phyloP scores from a whole-genome alignment of 2,888 invertebrate species.

The Rosalia funebris region DNA sequence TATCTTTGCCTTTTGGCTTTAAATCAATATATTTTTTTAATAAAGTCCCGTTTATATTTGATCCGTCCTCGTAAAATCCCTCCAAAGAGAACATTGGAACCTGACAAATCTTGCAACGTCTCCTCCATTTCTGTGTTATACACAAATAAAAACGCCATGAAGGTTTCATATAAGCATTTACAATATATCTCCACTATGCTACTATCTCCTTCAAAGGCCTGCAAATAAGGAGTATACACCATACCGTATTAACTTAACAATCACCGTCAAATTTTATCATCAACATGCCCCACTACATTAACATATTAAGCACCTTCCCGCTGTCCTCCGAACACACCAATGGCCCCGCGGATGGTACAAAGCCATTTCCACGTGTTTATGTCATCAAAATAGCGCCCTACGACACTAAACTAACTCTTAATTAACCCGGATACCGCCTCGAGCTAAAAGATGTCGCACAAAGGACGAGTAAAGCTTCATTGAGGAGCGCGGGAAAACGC shows the following conservation, averaged over 20 bases:
- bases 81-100: too few species aligned
- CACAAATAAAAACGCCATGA: too few species aligned
- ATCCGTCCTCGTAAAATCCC: too few species aligned
- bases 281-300: slow-evolving; percentile 20
- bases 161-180: too few species aligned
- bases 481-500: slow-evolving; percentile 9
- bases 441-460: slow-evolving; percentile 27
- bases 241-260: not conserved
- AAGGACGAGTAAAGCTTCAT: slow-evolving; percentile 13
- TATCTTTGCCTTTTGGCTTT: too few species aligned
- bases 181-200: too few species aligned
- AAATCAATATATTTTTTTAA: too few species aligned
- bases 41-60: too few species aligned
- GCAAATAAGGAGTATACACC: too few species aligned
- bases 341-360: not conserved
- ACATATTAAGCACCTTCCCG: slow-evolving; percentile 38
- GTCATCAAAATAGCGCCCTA: slow-evolving; percentile 53
- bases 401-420: slow-evolving; percentile 55
- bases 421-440: slow-evolving; percentile 47
- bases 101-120: too few species aligned
- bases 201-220: too few species aligned
- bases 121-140: too few species aligned
- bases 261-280: not conserved
- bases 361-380: slow-evolving; percentile 57
- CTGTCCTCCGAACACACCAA: slow-evolving; percentile 29